Evolutionary conservation across 1,140 invertebrate genomes (phyloP), one percentile per base, ranked within the genome.

Genomic region (Hormaphis cornu): DNA sequence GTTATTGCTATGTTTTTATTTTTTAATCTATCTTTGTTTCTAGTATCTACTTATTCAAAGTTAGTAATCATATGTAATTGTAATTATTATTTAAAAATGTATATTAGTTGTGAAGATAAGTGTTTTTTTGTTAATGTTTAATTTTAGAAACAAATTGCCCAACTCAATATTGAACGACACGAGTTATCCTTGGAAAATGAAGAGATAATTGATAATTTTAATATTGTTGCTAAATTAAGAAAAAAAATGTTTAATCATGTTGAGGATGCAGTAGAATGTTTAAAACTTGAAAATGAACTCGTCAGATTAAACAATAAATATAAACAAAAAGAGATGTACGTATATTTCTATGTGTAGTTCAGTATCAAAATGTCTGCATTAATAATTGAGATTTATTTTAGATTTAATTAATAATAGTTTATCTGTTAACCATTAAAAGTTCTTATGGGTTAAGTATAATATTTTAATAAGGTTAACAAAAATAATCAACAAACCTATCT

Each of bases 201-300:
- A 54, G 91, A 95, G 78, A 97, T 95, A 78, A 78, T 95, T 37
- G 93, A 94, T 78, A 82, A 94, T 73, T 85, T 96, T 1, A 89
- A 91, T 75, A 79, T 94, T 24, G 90, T 93, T 1, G 90, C 97
- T 79, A 90, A 90, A 72, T 95, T 98, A 76, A 90, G 93, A 77
- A 85, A 89, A 70, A 86, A 88, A 70, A 78, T 98, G 48, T 86
- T 92, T 75, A 87, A 85, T 70, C 89, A 92, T 0, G 95, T 90
- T 83, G 85, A 91, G 74, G 89, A 93, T 74, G 93, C 94, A 0
- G 81, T 97, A 0, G 84, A 87, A 58, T 93, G 86, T 76, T 80
- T 98, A 69, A 87, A 86, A 73, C 75, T 84, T 3, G 89, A 94
- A 75, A 97, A 97, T 76, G 81, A 82, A 22, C 80, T 89, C 8